Conservation (phyloP, 2,797 vertebrate species). For the Arctocebus calabarensis region DNA sequence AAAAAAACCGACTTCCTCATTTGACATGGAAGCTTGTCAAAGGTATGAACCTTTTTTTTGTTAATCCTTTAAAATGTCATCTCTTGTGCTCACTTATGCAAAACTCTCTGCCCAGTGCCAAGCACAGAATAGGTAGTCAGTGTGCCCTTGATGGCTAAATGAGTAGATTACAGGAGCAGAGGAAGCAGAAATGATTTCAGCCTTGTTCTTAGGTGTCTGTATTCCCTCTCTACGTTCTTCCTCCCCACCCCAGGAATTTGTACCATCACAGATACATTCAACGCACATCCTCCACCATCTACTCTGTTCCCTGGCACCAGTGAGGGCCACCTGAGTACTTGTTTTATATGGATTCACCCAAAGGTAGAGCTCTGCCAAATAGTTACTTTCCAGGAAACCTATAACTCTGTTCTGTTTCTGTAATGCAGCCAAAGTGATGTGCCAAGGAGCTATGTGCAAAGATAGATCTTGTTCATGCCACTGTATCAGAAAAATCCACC, state of each 20-base stretch:
- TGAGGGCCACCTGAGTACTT: not conserved
- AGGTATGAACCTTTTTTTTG: not conserved
- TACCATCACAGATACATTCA: not conserved
- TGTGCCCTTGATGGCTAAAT: not conserved
- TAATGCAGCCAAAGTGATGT: slow-evolving; percentile 64
- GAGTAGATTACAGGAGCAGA: not conserved
- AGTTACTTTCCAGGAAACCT: slow-evolving; percentile 77
- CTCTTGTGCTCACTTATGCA: not conserved
- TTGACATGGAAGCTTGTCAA: not conserved
- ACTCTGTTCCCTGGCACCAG: not conserved
- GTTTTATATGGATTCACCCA: not conserved
- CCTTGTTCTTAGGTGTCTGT: not conserved
- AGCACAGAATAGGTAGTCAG: not conserved
- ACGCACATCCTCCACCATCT: not conserved
- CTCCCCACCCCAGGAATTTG: not conserved
- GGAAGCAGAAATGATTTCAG: not conserved
- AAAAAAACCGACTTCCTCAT: not conserved
- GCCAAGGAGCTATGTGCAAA: slow-evolving; percentile 67
- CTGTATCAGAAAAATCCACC: slow-evolving; percentile 66
- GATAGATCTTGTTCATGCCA: slow-evolving; percentile 42
- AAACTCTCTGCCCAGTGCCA: not conserved
- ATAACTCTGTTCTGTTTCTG: slow-evolving; percentile 70
- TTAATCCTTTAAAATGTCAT: slow-evolving; percentile 41
- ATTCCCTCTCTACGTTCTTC: not conserved
- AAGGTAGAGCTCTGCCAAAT: slow-evolving; percentile 46